phyloP scores from a whole-genome alignment of 1,140 invertebrate species.

The Dendroctonus ponderosae region DNA sequence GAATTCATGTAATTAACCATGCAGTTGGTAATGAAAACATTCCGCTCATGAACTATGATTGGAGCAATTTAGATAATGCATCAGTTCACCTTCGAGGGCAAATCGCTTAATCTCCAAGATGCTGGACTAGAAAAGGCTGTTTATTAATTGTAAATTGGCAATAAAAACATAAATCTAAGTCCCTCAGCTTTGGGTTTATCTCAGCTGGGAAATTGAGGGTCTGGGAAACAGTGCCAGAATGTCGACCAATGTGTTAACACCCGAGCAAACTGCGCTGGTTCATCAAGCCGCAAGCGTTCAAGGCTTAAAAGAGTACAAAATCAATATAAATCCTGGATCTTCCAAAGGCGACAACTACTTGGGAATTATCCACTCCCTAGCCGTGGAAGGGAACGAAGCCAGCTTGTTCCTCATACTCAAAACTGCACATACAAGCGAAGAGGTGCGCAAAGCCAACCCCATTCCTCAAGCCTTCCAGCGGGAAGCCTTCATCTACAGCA shows the following conservation, averaged over 20 bases:
- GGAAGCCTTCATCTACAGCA: slow-evolving; percentile 38
- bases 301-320: slow-evolving; percentile 29
- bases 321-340: slow-evolving; percentile 28
- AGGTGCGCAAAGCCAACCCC: slow-evolving; percentile 23
- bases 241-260: background rate
- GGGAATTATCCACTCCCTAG: slow-evolving; percentile 34
- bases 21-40: too few species aligned
- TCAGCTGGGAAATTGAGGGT: too few species aligned
- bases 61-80: too few species aligned
- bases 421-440: slow-evolving; percentile 28
- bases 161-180: too few species aligned
- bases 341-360: slow-evolving; percentile 40
- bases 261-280: slow-evolving; percentile 26
- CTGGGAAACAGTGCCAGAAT: too few species aligned
- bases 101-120: too few species aligned
- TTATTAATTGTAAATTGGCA: too few species aligned
- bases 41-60: too few species aligned
- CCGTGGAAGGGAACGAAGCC: slow-evolving; percentile 18
- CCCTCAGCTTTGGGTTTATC: too few species aligned
- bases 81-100: too few species aligned
- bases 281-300: slow-evolving; percentile 22
- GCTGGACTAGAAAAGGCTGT: too few species aligned
- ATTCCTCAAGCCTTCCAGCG: slow-evolving; percentile 36
- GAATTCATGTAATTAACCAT: too few species aligned
- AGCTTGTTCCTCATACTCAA: slow-evolving; percentile 36